Evolutionary conservation across 2,113 vertebrate genomes (phyloP).

Genomic region (Ptyas mucosa): DNA sequence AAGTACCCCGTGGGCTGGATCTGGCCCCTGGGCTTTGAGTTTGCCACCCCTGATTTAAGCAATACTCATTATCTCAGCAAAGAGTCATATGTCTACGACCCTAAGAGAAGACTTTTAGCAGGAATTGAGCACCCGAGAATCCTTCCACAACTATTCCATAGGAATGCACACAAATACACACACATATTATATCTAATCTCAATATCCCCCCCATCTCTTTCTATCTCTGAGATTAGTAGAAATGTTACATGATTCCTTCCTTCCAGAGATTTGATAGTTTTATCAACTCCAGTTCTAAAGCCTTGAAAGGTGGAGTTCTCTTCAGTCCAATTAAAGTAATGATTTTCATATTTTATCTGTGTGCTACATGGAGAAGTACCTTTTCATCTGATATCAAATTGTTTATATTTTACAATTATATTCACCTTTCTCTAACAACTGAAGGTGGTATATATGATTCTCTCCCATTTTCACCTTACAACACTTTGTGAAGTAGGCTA

Average conservation of each 20-base stretch:
- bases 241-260: not conserved
- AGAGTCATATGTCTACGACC: not conserved
- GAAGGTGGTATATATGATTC: not conserved
- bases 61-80: not conserved
- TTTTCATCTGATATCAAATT: not conserved
- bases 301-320: not conserved
- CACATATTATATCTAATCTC: not conserved
- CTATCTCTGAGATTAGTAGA: not conserved
- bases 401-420: not conserved
- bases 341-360: not conserved
- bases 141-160: not conserved
- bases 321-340: not conserved
- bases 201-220: not conserved
- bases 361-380: not conserved
- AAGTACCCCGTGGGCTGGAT: too few species aligned
- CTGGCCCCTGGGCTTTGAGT: too few species aligned
- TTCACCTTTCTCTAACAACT: not conserved
- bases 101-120: not conserved
- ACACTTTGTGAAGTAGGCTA: not conserved
- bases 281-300: not conserved
- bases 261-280: not conserved
- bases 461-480: not conserved
- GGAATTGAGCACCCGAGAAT: not conserved
- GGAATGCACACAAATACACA: not conserved
- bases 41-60: not conserved